Base-by-base conservation (phyloP, 1,140 invertebrate species). In the Hyphantria cunea region DNA sequence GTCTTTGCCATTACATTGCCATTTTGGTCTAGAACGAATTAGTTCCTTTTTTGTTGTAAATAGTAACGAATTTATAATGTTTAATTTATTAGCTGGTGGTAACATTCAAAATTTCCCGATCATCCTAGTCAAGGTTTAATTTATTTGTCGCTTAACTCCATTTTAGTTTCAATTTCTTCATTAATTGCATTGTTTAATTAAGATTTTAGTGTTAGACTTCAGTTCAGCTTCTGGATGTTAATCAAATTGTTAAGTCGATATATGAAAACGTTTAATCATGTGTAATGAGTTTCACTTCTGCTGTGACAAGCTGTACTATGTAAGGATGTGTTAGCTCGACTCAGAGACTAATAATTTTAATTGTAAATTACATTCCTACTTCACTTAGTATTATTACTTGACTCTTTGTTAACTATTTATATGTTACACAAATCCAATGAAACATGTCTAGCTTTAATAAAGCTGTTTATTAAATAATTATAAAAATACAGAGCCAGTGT, bases 381-480 rank as follows among this genome's bases (percentile, higher is more conserved):
- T 83, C 79, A 79, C 72, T 80, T 83, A 85, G 72, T 84, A 79
- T 51, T 62, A 44, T 83, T 79, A 84, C 74, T 82, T 72, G 74
- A 80, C 77, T 74, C 69, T 89, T 90, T 90, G 86, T 90, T 90
- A 89, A 89, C 84, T 90, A 90, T 89, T 90, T 90, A 83, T 90
- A 90, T 88, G 87, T 90, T 89, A 80, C 71, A 79, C 58, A 81
- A 76, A 81, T 86, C 76, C 79, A 86, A 81, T 84, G 74, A 83
- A 83, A 82, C 80, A 82, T 79, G 76, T 81, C 68, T 83, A 90
- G 85, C 85, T 90, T 87, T 90, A 88, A 88, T 85, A 80, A 74
- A 88, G 79, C 84, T 80, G 78, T 83, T 84, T 80, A 82, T 85
- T 78, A 79, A 84, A 83, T 86, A 82, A 84, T 87, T 87, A 76